phyloP scores from a whole-genome alignment of 2,113 vertebrate genomes.

The Pelobates fuscus region DNA sequence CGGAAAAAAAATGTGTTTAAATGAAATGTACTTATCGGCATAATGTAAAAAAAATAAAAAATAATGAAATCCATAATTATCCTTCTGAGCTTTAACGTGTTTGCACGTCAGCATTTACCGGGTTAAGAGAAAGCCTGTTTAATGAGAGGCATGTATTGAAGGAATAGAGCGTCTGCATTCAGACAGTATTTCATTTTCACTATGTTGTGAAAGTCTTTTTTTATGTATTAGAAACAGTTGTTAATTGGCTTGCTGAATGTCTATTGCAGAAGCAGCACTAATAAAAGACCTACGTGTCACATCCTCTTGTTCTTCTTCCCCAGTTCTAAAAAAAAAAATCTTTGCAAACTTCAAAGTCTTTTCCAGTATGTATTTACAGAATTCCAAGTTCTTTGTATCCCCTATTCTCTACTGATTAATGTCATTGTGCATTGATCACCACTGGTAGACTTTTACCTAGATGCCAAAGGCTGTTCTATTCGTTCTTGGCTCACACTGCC shows the following conservation, averaged over 20 bases:
- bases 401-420: not conserved
- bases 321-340: constrained; percentile 35
- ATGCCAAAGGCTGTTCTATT: constrained; percentile 37
- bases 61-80: not conserved
- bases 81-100: not conserved
- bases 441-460: constrained; percentile 22
- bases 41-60: not conserved
- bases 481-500: constrained; percentile 40
- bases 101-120: not conserved
- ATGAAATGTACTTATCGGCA: not conserved
- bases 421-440: constrained; percentile 12
- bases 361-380: constrained; percentile 45
- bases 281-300: constrained; percentile 48
- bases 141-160: constrained; percentile 28
- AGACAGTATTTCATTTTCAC: constrained; percentile 28
- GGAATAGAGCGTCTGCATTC: constrained; percentile 36
- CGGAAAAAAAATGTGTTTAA: constrained; percentile 14
- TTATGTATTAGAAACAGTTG: constrained; percentile 51
- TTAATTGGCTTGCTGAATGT: constrained; percentile 54
- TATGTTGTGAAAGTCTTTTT: constrained; percentile 47
- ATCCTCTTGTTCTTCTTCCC: constrained; percentile 29
- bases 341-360: constrained; percentile 37
- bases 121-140: constrained; percentile 36
- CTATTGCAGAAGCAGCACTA: constrained; percentile 33
- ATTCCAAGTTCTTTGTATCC: constrained; percentile 28